These are phyloP conservation scores for Bolborhynchus lineola DNA, from an alignment of 2,113 vertebrate genomes.

Conservation along the genomic window DNA sequence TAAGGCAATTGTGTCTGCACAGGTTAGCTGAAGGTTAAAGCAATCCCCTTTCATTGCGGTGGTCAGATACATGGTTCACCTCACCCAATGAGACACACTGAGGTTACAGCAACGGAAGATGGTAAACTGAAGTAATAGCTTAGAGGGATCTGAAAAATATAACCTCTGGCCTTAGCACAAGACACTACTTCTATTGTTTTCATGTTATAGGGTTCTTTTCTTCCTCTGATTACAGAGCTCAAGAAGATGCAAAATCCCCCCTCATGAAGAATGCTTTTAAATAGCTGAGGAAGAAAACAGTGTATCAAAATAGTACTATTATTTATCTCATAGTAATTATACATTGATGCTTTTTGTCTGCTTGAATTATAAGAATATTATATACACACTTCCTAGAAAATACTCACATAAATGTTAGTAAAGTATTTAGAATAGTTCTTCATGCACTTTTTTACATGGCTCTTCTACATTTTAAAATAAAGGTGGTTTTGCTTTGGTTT, in stretches of 20 bases:
- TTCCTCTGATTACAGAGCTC: background rate
- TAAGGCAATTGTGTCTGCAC: background rate
- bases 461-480: background rate
- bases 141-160: background rate
- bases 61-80: background rate
- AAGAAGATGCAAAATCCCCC: background rate
- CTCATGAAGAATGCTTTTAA: background rate
- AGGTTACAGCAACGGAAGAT: background rate
- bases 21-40: slow-evolving; percentile 13
- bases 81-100: background rate
- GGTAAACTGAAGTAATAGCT: background rate
- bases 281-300: background rate
- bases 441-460: background rate
- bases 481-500: background rate
- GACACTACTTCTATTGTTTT: background rate
- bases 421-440: background rate
- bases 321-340: background rate
- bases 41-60: background rate
- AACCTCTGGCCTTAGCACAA: background rate
- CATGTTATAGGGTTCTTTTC: background rate
- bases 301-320: background rate
- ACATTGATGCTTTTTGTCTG: background rate
- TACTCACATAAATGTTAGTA: background rate
- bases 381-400: background rate
- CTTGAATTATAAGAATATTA: background rate